Evolutionary conservation across 2,888 invertebrate genomes (phyloP).

Genomic region (Drosophila bunnanda): DNA sequence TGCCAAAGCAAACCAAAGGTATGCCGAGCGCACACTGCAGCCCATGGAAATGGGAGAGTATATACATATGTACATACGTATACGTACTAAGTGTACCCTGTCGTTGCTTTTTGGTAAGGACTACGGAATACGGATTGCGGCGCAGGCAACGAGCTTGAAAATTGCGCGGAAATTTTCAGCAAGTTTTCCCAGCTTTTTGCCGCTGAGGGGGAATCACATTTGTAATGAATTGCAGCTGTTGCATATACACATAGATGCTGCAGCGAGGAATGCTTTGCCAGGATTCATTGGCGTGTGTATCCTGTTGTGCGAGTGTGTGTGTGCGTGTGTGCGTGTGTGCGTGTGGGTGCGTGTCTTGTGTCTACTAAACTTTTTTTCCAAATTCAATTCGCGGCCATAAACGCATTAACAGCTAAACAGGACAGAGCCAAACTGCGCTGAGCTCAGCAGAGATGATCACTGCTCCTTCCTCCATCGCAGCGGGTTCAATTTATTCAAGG

Average conservation of each 20-base stretch:
- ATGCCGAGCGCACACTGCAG: conserved; percentile 25
- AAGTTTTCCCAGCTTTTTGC: conserved; percentile 55
- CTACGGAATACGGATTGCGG: conserved; percentile 23
- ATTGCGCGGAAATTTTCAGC: conserved; percentile 63
- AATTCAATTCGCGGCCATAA: conserved; percentile 40
- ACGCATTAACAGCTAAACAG: conserved; percentile 37
- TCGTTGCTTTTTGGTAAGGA: conserved; percentile 17
- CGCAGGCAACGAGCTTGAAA: conserved; percentile 70
- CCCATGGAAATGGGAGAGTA: conserved; percentile 22
- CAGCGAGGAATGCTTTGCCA: conserved; percentile 31
- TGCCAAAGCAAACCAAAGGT: conserved; percentile 69
- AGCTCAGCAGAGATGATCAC: conserved; percentile 9
- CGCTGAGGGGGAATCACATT: conserved; percentile 68
- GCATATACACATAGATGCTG: conserved; percentile 43
- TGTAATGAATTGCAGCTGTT: conserved; percentile 75
- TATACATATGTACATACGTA: neutral
- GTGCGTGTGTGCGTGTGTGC: neutral
- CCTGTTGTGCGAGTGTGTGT: neutral
- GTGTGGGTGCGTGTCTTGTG: neutral
- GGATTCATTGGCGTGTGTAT: conserved; percentile 62
- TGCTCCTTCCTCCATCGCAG: neutral
- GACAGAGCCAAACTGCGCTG: neutral
- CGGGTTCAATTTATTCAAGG: conserved; percentile 23
- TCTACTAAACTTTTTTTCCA: conserved; percentile 44
- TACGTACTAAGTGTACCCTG: conserved; percentile 10